Percentiles rank a stretch among this genome's conserved stretches.
phyloP scores from a whole-genome alignment of 2,888 invertebrate species.

The Zaprionus lineosus region DNA sequence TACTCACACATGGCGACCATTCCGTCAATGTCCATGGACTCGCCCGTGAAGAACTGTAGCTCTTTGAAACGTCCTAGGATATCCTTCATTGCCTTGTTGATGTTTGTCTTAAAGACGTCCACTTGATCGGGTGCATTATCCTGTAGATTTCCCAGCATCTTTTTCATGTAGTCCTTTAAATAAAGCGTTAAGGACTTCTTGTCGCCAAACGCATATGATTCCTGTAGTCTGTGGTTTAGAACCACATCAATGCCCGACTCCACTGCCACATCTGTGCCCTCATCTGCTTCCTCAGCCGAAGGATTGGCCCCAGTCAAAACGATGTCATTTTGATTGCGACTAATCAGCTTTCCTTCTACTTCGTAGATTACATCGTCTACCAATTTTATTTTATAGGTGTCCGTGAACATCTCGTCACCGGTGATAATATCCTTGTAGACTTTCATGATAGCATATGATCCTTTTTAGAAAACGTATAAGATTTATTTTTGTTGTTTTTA shows the following conservation, averaged over 20 bases:
- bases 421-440: constrained; percentile 98
- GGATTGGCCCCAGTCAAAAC: constrained; percentile 95
- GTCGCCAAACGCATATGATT: constrained; percentile 93
- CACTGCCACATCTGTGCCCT: constrained; percentile 89
- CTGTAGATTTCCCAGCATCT: constrained; percentile 92
- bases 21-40: constrained; percentile 96
- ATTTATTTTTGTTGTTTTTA: too few species aligned
- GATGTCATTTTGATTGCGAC: constrained; percentile 88
- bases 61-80: constrained; percentile 95
- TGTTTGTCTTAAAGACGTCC: constrained; percentile 93
- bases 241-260: constrained; percentile 96
- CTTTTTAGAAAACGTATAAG: too few species aligned
- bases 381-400: constrained; percentile 95
- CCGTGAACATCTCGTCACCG: constrained; percentile 99
- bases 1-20: constrained; percentile 97
- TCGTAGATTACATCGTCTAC: constrained; percentile 96
- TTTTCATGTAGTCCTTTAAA: constrained; percentile 98
- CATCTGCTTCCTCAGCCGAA: constrained; percentile 93
- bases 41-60: constrained; percentile 95
- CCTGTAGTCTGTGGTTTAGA: constrained; percentile 93
- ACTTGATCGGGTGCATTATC: constrained; percentile 92
- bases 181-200: constrained; percentile 96
- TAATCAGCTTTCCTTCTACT: constrained; percentile 93
- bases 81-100: constrained; percentile 96
- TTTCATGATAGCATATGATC: too few species aligned